These are phyloP conservation scores for Probaryconus sp. DNA, from an alignment of 1,140 invertebrate genomes.

Conservation along the genomic window DNA sequence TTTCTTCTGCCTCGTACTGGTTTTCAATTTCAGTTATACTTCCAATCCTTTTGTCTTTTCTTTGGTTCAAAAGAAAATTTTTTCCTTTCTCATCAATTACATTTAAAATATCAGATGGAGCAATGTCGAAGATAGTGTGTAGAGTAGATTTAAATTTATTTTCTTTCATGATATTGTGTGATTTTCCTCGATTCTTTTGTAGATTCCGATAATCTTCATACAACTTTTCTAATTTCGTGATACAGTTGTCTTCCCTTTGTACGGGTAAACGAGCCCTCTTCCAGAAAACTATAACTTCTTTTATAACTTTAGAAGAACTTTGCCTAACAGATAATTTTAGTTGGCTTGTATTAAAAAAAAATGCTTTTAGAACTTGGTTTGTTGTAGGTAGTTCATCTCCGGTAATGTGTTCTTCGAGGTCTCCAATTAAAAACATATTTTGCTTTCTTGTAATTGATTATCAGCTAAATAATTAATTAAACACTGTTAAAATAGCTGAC, in stretches of 20 bases:
- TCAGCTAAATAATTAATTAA: too few species aligned
- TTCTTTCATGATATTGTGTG: background rate
- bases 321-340: slow-evolving; percentile 1
- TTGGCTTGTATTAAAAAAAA: slow-evolving; percentile 5
- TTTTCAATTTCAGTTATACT: too few species aligned
- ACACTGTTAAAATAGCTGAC: too few species aligned
- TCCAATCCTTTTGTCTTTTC: slow-evolving; percentile 4
- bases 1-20: too few species aligned
- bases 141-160: slow-evolving; percentile 5
- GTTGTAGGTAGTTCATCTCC: slow-evolving; percentile 2
- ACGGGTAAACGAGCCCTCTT: slow-evolving; percentile 17
- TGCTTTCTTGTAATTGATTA: too few species aligned
- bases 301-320: slow-evolving; percentile 1
- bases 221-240: slow-evolving; percentile 24
- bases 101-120: slow-evolving; percentile 7
- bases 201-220: slow-evolving; percentile 20
- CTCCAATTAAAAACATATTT: too few species aligned
- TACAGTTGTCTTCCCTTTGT: slow-evolving; percentile 8
- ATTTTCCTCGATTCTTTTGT: slow-evolving; percentile 19
- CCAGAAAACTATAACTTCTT: slow-evolving; percentile 34
- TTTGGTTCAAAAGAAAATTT: slow-evolving; percentile 36
- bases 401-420: too few species aligned
- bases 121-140: slow-evolving; percentile 14
- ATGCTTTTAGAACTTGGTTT: slow-evolving; percentile 1
- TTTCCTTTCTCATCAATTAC: slow-evolving; percentile 2